Evolutionary conservation across 2,797 vertebrate genomes (phyloP).

Genomic region (Xyrichtys novacula): DNA sequence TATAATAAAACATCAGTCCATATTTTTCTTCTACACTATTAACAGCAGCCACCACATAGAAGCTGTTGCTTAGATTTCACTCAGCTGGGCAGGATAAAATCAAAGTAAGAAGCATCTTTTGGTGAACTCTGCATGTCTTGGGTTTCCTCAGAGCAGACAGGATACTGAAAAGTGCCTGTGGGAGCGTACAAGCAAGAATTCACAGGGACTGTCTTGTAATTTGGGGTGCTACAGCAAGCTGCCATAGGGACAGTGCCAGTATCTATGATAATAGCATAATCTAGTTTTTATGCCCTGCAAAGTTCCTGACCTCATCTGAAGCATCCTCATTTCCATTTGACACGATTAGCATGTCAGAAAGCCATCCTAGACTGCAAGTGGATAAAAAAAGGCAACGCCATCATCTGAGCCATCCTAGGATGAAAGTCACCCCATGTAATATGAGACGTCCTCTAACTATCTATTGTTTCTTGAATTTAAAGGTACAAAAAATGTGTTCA

Average conservation of each 20-base stretch:
- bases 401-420: conserved; percentile 7
- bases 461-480: background rate
- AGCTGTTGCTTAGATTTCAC: background rate
- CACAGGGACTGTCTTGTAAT: conserved; percentile 10
- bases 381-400: background rate
- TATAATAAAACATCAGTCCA: too few species aligned
- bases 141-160: background rate
- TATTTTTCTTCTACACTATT: background rate
- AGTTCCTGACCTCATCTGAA: conserved; percentile 10
- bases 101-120: background rate
- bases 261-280: conserved; percentile 8
- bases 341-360: conserved; percentile 8
- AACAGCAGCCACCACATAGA: background rate
- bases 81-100: background rate
- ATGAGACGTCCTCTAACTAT: conserved; percentile 1
- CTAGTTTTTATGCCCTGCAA: conserved; percentile 9
- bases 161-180: background rate
- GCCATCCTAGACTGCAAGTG: background rate
- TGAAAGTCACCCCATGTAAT: conserved; percentile 1
- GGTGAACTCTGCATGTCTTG: background rate
- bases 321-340: background rate
- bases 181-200: background rate
- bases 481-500: background rate
- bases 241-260: conserved; percentile 12
- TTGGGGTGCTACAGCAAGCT: background rate